These are phyloP conservation scores for Heliornis fulica DNA, from an alignment of 2,113 vertebrate genomes.

Conservation along the genomic window DNA sequence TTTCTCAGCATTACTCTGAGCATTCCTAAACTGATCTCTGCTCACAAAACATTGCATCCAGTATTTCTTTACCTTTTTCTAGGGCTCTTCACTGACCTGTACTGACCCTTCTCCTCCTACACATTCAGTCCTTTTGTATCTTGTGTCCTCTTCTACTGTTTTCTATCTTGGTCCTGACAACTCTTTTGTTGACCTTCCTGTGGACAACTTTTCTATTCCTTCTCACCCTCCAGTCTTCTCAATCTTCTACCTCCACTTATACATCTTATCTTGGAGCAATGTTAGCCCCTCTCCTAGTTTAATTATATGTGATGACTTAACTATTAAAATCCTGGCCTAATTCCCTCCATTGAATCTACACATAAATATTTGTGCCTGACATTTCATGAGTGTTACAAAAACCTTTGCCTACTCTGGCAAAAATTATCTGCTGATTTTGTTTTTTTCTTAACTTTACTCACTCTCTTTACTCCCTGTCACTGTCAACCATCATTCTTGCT, in stretches of 20 bases:
- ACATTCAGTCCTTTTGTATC: background rate
- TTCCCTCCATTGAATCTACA: background rate
- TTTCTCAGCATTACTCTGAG: background rate
- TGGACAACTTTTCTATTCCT: background rate
- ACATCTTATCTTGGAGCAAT: background rate
- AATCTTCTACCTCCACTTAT: background rate
- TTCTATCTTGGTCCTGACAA: background rate
- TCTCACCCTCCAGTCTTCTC: background rate
- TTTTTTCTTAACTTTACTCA: background rate
- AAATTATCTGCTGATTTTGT: background rate
- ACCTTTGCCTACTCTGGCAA: background rate
- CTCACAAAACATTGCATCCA: background rate
- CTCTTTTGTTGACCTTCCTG: background rate
- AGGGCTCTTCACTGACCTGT: background rate
- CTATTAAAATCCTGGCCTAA: background rate
- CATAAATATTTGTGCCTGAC: background rate
- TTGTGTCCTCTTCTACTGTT: background rate
- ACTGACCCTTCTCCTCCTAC: background rate
- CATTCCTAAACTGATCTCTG: background rate
- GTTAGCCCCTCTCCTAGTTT: background rate
- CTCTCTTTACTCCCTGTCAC: background rate
- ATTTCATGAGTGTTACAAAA: background rate
- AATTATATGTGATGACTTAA: background rate
- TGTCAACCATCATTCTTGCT: background rate
- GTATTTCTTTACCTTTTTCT: background rate